A percentile compares a stretch with the other conserved stretches of the same genome.
These are phyloP conservation scores for Danionella cerebrum DNA, from an alignment of 2,113 vertebrate genomes.

Conservation along the genomic window DNA sequence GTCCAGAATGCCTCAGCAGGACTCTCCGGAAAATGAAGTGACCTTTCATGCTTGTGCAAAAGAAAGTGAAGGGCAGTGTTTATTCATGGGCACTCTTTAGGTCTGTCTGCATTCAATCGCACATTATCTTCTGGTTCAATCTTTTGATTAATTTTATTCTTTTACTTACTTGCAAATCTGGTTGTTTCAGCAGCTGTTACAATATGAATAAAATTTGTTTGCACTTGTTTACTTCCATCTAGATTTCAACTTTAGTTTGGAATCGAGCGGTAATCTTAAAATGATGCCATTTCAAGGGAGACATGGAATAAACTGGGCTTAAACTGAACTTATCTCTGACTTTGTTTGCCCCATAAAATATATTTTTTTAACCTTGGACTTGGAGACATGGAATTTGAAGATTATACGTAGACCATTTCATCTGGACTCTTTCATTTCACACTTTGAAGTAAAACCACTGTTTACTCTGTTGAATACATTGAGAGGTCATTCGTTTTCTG, in stretches of 20 bases:
- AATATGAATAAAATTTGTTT: too few relatives aligned
- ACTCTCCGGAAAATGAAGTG: slow-evolving; percentile 12
- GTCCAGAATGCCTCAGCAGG: slow-evolving; percentile 21
- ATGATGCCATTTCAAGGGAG: slow-evolving; percentile 11
- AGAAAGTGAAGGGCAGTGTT: neutral
- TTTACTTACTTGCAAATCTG: too few relatives aligned
- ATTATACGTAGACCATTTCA: neutral
- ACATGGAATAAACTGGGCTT: neutral
- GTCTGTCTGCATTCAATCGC: neutral
- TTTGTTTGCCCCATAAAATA: slow-evolving; percentile 21
- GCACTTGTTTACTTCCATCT: too few relatives aligned
- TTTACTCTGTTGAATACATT: neutral
- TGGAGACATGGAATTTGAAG: neutral
- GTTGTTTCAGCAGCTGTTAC: too few relatives aligned
- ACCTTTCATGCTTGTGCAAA: slow-evolving; percentile 15
- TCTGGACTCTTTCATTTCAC: neutral
- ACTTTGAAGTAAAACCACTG: neutral
- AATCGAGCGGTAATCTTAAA: neutral
- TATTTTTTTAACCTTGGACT: slow-evolving; percentile 4
- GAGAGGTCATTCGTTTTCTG: neutral
- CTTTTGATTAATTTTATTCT: too few relatives aligned
- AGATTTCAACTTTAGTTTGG: neutral
- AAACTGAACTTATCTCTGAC: neutral
- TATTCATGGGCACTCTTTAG: neutral
- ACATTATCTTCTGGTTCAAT: too few relatives aligned